Base-by-base conservation (phyloP, 2,797 vertebrate genomes). In the Cyprinodon diabolis region DNA sequence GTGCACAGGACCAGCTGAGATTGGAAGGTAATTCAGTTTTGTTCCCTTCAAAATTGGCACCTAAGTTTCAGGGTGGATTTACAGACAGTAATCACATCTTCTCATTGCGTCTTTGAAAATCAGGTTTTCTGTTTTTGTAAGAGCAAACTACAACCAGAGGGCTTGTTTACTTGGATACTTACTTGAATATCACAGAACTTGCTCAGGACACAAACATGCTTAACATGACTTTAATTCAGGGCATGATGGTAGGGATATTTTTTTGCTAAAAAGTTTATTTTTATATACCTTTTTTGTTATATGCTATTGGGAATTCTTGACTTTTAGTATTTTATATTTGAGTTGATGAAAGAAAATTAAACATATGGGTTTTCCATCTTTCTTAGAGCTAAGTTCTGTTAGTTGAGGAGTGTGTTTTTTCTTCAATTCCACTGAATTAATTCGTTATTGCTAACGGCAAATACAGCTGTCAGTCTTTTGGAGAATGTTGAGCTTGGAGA, bases 21-120 rank as follows among this genome's bases (percentile, higher is more conserved):
- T 45, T 54, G 74, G 72, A 74, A 73, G 40, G 47, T 88, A 84
- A 87, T 69, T 66, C 66, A 68, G 78, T 83, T 86, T 83, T 52
- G 66, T 68, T 21, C 45, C 69, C 43, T 76, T 37, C 40, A 19
- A 80, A 80, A 83, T 51, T 62, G 80, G 75, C n/a, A 6, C 6
- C 78, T 49, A 72, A 76, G 70, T 83, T 85, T 76, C 67, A 73
- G 58, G 17, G 15, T 63, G 66, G 55, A 76, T 62, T 79, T 60
- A 72, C 23, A 52, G 37, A 69, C 9, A 21, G 40, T 76, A 86
- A 85, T 87, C 23, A 0, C 67, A 81, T 86, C 74, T 78, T 74
- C 48, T 72, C 63, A 74, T 58, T 4, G 48, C 54, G 51, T 30
- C 62, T 60, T 70, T 48, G 19, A 65, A 47, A 68, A 69, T 58